Evolutionary conservation across 2,113 vertebrate genomes (phyloP).

Genomic region (Sus scrofa): DNA sequence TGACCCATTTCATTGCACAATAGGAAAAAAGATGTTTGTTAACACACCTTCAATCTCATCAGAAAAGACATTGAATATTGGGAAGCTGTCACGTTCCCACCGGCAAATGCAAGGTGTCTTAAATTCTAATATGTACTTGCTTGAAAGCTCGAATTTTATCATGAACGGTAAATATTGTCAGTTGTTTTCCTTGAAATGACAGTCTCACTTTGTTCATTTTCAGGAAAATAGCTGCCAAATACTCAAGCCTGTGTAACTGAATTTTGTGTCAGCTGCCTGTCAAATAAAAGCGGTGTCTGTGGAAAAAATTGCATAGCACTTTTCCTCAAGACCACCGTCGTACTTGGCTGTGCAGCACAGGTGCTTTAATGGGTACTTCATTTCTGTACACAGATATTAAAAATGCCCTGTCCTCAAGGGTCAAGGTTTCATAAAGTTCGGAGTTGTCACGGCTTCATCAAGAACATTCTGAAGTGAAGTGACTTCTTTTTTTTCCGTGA

Average conservation of each 20-base stretch:
- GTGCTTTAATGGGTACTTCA: not conserved
- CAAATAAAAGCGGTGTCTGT: not conserved
- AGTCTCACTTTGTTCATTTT: conserved; percentile 25
- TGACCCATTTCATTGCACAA: conserved; percentile 15
- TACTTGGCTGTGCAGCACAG: not conserved
- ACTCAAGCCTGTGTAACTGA: not conserved
- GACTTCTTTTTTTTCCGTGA: not conserved
- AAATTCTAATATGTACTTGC: not conserved
- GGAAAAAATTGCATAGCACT: not conserved
- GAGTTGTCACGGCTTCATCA: not conserved
- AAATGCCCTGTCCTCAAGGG: not conserved
- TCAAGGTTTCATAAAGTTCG: not conserved
- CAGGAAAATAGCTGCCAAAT: not conserved
- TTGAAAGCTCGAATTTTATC: conserved; percentile 43
- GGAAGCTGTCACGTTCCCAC: not conserved
- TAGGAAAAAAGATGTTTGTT: not conserved
- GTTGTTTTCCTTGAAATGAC: conserved; percentile 46
- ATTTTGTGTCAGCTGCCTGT: conserved; percentile 9
- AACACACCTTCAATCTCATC: not conserved
- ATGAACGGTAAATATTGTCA: conserved; percentile 7
- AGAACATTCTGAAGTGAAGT: not conserved
- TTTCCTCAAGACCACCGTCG: not conserved
- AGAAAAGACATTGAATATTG: conserved; percentile 8
- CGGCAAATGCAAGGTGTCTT: not conserved
- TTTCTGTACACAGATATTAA: not conserved